Percentiles rank a stretch among this genome's conserved stretches.
These are phyloP conservation scores for Drosophila paulistorum DNA, from an alignment of 1,140 invertebrate species.

Conservation along the genomic window DNA sequence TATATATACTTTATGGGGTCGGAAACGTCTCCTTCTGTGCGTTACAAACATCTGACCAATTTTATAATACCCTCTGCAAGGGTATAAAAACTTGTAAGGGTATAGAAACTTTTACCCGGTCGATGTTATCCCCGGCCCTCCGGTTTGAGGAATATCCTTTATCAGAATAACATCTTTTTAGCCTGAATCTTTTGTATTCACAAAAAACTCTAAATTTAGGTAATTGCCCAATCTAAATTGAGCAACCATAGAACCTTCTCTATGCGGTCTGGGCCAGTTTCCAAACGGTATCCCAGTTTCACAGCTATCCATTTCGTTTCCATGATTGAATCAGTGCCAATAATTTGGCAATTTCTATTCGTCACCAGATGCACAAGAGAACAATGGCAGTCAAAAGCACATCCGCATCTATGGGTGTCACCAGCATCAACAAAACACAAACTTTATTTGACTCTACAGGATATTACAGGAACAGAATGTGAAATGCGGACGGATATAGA, in stretches of 20 bases:
- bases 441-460: constrained; percentile 64
- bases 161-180: neutral
- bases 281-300: constrained; percentile 1
- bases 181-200: constrained; percentile 10
- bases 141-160: constrained; percentile 22
- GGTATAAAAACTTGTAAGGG: too few relatives aligned
- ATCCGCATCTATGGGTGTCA: constrained; percentile 42
- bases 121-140: too few relatives aligned
- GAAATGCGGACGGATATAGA: constrained; percentile 40
- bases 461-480: constrained; percentile 38
- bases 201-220: constrained; percentile 43
- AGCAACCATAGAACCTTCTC: constrained; percentile 14
- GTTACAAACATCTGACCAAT: too few relatives aligned
- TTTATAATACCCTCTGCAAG: too few relatives aligned
- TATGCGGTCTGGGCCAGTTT: constrained; percentile 1
- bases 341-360: constrained; percentile 79
- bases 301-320: constrained; percentile 27
- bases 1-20: too few relatives aligned
- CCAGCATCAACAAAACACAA: constrained; percentile 48
- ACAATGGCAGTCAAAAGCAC: constrained; percentile 34
- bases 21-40: too few relatives aligned
- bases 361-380: constrained; percentile 49
- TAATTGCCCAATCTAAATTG: constrained; percentile 28
- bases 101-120: too few relatives aligned
- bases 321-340: constrained; percentile 76